Conservation (phyloP, 2,797 vertebrate genomes). For the Siniperca obscura region DNA sequence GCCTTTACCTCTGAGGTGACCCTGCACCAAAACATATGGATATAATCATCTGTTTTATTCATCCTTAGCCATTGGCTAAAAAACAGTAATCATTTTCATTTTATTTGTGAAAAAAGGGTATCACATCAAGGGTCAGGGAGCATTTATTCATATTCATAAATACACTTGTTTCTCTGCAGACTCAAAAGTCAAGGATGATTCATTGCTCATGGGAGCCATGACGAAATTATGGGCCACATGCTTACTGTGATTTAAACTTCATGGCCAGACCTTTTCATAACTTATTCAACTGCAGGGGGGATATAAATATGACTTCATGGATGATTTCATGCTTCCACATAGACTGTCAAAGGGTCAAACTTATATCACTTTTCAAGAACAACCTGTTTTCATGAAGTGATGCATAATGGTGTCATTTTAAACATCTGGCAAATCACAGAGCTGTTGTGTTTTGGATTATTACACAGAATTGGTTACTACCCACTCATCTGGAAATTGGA, state of each 20-base stretch:
- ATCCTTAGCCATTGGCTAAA: conserved; percentile 17
- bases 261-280: conserved; percentile 37
- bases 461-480: not conserved
- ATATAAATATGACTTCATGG: conserved; percentile 37
- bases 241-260: conserved; percentile 45
- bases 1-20: conserved; percentile 16
- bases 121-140: conserved; percentile 21
- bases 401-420: not conserved
- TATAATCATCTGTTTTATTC: conserved; percentile 30
- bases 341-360: conserved; percentile 9
- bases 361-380: conserved; percentile 28
- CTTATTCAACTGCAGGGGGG: conserved; percentile 23
- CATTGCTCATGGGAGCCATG: conserved; percentile 36
- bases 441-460: conserved; percentile 13
- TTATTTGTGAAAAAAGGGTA: conserved; percentile 36
- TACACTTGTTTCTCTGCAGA: conserved; percentile 29
- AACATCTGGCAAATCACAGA: conserved; percentile 14
- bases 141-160: conserved; percentile 41
- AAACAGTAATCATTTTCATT: conserved; percentile 34
- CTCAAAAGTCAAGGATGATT: conserved; percentile 28
- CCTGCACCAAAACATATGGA: conserved; percentile 39
- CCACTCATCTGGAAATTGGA: not conserved
- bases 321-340: conserved; percentile 45
- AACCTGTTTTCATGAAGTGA: conserved; percentile 7
- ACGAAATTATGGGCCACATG: conserved; percentile 36